phyloP scores from a whole-genome alignment of 2,888 invertebrate genomes.

The Eilema depressum region DNA sequence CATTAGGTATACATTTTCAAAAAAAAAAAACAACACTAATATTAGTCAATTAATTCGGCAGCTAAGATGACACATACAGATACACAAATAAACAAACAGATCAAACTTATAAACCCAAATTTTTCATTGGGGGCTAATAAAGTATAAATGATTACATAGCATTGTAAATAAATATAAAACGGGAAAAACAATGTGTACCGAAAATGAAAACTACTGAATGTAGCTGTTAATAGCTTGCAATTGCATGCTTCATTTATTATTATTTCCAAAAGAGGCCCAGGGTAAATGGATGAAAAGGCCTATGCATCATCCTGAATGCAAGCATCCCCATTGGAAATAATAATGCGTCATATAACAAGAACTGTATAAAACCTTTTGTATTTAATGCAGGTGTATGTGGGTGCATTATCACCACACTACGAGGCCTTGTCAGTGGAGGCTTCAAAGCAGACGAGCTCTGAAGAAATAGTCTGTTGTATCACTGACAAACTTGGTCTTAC shows the following conservation, averaged over 20 bases:
- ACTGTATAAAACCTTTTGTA: not conserved
- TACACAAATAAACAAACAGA: too few species aligned
- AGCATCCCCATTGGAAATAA: not conserved
- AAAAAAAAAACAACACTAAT: too few species aligned
- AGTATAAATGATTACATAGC: not conserved
- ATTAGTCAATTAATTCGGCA: too few species aligned
- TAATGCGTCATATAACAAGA: not conserved
- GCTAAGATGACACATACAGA: too few species aligned
- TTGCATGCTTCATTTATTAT: not conserved
- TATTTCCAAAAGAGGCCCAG: too few species aligned
- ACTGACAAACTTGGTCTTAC: constrained; percentile 88
- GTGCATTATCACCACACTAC: constrained; percentile 94
- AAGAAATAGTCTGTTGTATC: constrained; percentile 96
- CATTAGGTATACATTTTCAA: too few species aligned
- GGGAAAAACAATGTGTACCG: not conserved
- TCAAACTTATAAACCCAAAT: too few species aligned
- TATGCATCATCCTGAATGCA: too few species aligned
- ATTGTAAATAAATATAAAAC: not conserved
- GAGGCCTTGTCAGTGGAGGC: constrained; percentile 96
- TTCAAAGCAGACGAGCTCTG: constrained; percentile 96
- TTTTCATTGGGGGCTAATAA: not conserved
- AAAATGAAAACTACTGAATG: not conserved
- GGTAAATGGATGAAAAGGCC: too few species aligned
- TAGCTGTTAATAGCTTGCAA: constrained; percentile 2
- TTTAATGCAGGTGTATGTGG: constrained; percentile 92